Evolutionary conservation across 2,113 vertebrate species (phyloP).

Genomic region (Pionites leucogaster): DNA sequence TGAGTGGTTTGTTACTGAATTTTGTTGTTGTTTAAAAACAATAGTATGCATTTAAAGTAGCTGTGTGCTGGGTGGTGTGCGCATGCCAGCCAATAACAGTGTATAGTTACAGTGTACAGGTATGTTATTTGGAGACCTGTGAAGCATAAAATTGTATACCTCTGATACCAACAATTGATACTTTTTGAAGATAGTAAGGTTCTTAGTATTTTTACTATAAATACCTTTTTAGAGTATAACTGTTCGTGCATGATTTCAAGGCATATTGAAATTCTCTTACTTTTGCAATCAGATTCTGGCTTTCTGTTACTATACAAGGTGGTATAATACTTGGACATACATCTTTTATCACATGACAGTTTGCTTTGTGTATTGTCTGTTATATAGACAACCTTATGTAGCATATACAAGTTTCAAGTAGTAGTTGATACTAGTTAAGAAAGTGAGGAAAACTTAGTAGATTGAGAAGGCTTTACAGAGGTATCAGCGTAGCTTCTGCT

Average conservation of each 20-base stretch:
- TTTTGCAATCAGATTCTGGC: not conserved
- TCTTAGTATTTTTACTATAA: not conserved
- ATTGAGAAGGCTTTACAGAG: not conserved
- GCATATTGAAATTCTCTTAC: not conserved
- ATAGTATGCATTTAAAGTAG: not conserved
- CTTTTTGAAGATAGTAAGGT: not conserved
- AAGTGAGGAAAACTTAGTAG: not conserved
- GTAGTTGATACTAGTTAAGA: not conserved
- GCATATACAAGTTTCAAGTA: not conserved
- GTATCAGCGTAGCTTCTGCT: not conserved
- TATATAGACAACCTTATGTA: not conserved
- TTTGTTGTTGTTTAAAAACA: not conserved
- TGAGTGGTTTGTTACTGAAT: not conserved
- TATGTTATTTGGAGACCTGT: not conserved
- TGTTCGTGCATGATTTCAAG: not conserved
- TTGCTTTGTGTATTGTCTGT: not conserved
- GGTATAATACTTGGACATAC: not conserved
- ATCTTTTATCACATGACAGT: not conserved
- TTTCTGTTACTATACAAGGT: not conserved
- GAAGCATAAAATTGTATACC: not conserved
- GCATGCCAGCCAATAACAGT: not conserved
- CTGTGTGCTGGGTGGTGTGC: not conserved
- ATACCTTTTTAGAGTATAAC: not conserved
- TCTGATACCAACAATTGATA: accelerated
- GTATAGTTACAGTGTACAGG: not conserved